phyloP scores from a whole-genome alignment of 2,888 invertebrate genomes.

The Meiosimyza platycephala region DNA sequence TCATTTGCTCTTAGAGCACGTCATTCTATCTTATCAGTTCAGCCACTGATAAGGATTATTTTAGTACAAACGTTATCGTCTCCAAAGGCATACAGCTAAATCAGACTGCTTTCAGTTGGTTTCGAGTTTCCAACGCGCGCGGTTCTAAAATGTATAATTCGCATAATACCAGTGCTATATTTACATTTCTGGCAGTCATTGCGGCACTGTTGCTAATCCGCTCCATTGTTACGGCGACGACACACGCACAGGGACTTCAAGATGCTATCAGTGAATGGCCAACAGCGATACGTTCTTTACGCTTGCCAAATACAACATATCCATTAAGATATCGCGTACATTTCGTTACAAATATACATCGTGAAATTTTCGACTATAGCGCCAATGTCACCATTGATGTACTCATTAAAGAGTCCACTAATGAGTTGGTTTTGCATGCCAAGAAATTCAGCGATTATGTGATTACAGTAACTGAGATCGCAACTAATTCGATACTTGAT shows the following conservation, averaged over 20 bases:
- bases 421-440: slow-evolving; percentile 62
- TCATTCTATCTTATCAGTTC: too few species aligned
- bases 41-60: background rate
- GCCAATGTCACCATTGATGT: slow-evolving; percentile 62
- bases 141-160: slow-evolving; percentile 33
- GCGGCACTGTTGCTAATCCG: background rate
- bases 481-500: slow-evolving; percentile 47
- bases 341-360: slow-evolving; percentile 57
- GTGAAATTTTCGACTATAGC: slow-evolving; percentile 50
- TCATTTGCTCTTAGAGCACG: too few species aligned
- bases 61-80: background rate
- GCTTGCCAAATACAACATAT: slow-evolving; percentile 70
- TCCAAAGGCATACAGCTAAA: background rate
- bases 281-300: slow-evolving; percentile 56
- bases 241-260: background rate
- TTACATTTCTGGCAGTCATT: background rate
- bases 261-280: background rate
- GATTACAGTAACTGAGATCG: slow-evolving; percentile 53
- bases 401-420: slow-evolving; percentile 53
- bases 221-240: background rate
- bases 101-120: slow-evolving; percentile 48
- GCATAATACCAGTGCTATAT: background rate
- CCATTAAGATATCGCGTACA: slow-evolving; percentile 70
- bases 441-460: slow-evolving; percentile 53
- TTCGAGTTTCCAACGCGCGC: slow-evolving; percentile 49